Evolutionary conservation across 2,113 vertebrate genomes (phyloP), one percentile per base, ranked within the genome.

Genomic region (Gasterosteus nipponicus): DNA sequence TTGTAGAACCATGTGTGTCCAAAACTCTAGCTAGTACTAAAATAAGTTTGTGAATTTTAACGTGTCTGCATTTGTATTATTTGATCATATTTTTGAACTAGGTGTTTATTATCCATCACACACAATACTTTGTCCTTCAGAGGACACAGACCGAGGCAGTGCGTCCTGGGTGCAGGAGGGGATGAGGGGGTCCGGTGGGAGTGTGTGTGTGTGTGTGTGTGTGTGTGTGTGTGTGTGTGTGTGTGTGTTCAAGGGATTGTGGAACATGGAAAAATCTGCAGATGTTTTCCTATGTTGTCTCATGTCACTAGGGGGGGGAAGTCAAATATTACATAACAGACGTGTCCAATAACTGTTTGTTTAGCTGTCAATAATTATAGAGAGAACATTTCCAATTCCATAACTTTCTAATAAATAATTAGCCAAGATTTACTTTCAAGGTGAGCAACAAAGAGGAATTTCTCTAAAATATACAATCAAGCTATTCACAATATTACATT

Each of bases 261-360:
- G 11, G 31, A 9, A 39, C 44, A 41, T 82, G 74, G 72, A 68
- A 79, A 84, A 71, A 38, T 54, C 35, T 72, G 65, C 87, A 86
- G 85, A 62, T 85, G 80, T 78, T 86, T 82, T 65, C 44, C 22
- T 3, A 18, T 31, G 71, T 69, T 39, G 31, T 76, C 49, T 56
- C 57, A 42, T 77, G 82, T 86, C 80, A 58, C 83, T 61, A 44
- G 9, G n/a, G 1, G 47, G 58, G 47, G 58, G 41, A 75, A 71
- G 66, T 56, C 74, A 89, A 85, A 90, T 61, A 84, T 86, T 88
- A 77, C 72, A 51, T 29, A 81, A 75, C 57, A 80, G 16, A 59
- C 53, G 39, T 77, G 39, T 77, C 75, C 62, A 74, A 78, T 44
- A 84, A 57, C 35, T n/a, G 8, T 12, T 89, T 90, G 80, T 39